A percentile compares a stretch with the other conserved stretches of the same genome.
These are phyloP conservation scores for Catagonus wagneri DNA, from an alignment of 2,113 vertebrate genomes.

Conservation along the genomic window DNA sequence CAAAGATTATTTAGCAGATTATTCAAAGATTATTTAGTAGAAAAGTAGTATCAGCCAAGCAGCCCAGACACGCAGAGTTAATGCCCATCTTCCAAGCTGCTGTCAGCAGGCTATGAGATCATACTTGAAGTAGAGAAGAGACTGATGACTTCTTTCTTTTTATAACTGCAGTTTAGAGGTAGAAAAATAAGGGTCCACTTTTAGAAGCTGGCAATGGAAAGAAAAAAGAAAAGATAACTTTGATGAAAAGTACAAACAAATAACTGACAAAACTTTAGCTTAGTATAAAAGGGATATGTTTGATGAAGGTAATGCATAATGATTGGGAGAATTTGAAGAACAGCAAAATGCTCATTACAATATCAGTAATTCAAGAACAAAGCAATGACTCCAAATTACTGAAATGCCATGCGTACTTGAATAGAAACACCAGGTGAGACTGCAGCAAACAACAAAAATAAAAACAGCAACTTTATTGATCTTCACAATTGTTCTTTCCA, in stretches of 20 bases:
- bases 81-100: too few species aligned
- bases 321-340: not conserved
- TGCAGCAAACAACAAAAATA: not conserved
- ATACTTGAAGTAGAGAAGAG: not conserved
- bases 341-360: not conserved
- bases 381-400: not conserved
- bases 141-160: not conserved
- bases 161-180: not conserved
- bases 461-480: not conserved
- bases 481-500: not conserved
- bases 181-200: not conserved
- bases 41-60: not conserved
- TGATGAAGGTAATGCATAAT: accelerated
- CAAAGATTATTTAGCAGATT: not conserved
- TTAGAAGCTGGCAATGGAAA: not conserved
- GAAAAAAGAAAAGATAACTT: not conserved
- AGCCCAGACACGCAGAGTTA: not conserved
- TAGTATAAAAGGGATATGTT: not conserved
- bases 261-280: not conserved
- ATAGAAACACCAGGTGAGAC: not conserved
- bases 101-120: not conserved
- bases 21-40: not conserved
- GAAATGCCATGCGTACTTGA: not conserved
- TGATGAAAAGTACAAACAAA: not conserved
- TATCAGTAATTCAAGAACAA: not conserved